Conservation (phyloP, 2,797 vertebrate species). For the Ciconia nigra region DNA sequence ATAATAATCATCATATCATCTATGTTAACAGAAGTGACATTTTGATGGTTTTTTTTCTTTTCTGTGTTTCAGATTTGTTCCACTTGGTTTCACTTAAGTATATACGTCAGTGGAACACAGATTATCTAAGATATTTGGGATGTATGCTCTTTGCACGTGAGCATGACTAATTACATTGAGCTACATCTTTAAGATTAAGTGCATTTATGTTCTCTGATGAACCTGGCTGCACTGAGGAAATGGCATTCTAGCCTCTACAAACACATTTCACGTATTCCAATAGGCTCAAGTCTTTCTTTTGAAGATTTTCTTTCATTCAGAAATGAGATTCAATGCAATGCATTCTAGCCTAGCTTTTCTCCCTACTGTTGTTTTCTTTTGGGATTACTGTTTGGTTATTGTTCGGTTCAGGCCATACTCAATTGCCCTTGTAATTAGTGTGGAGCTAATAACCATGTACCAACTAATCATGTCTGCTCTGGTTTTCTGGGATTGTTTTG, state of each 20-base stretch:
- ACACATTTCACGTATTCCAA: not conserved
- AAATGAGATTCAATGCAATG: not conserved
- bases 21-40: not conserved
- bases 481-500: not conserved
- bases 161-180: not conserved
- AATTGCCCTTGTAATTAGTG: constrained; percentile 41
- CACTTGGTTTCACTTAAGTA: not conserved
- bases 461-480: not conserved
- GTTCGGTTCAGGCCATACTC: not conserved
- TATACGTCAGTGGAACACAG: not conserved
- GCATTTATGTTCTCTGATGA: not conserved
- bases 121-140: not conserved
- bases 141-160: not conserved
- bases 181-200: not conserved
- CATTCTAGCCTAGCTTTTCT: constrained; percentile 46
- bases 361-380: constrained; percentile 36
- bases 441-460: constrained; percentile 21
- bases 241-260: not conserved
- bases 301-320: constrained; percentile 22
- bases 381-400: constrained; percentile 37
- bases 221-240: not conserved
- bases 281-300: not conserved
- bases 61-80: not conserved
- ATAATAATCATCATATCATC: not conserved
- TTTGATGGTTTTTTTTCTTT: not conserved